phyloP scores from a whole-genome alignment of 2,797 vertebrate species.

The Scarus forsteni region DNA sequence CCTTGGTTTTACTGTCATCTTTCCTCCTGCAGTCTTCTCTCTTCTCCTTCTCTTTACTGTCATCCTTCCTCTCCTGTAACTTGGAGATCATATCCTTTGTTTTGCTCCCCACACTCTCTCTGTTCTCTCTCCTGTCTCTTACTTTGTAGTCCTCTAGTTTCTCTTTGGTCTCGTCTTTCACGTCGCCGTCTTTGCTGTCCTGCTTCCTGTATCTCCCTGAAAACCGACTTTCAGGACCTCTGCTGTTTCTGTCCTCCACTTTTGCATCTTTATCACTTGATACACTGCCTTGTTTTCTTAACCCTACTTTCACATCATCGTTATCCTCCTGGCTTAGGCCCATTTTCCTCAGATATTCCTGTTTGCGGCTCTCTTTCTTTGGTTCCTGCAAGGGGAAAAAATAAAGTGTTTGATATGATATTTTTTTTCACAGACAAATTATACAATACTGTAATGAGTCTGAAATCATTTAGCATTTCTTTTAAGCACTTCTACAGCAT shows the following conservation, averaged over 20 bases:
- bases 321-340: slow-evolving; percentile 83
- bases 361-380: slow-evolving; percentile 84
- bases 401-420: slow-evolving; percentile 17
- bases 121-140: slow-evolving; percentile 79
- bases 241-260: slow-evolving; percentile 62
- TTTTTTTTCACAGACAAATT: background rate
- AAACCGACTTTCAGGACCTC: slow-evolving; percentile 52
- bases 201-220: slow-evolving; percentile 59
- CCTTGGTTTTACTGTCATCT: slow-evolving; percentile 83
- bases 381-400: slow-evolving; percentile 69
- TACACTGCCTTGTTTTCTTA: slow-evolving; percentile 63
- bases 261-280: slow-evolving; percentile 57
- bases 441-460: too few species aligned
- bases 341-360: slow-evolving; percentile 85
- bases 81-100: slow-evolving; percentile 85
- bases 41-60: slow-evolving; percentile 75
- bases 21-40: slow-evolving; percentile 78
- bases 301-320: slow-evolving; percentile 62
- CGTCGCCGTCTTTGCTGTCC: slow-evolving; percentile 67
- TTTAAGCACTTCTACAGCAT: too few species aligned
- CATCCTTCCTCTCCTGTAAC: slow-evolving; percentile 82
- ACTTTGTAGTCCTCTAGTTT: slow-evolving; percentile 79
- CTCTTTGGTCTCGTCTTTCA: slow-evolving; percentile 71
- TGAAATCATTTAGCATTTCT: too few species aligned
- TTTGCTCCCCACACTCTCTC: slow-evolving; percentile 83